A percentile compares a stretch with the other conserved stretches of the same genome.
Evolutionary conservation across 2,113 vertebrate species (phyloP).

Genomic region (Atractosteus spatula): DNA sequence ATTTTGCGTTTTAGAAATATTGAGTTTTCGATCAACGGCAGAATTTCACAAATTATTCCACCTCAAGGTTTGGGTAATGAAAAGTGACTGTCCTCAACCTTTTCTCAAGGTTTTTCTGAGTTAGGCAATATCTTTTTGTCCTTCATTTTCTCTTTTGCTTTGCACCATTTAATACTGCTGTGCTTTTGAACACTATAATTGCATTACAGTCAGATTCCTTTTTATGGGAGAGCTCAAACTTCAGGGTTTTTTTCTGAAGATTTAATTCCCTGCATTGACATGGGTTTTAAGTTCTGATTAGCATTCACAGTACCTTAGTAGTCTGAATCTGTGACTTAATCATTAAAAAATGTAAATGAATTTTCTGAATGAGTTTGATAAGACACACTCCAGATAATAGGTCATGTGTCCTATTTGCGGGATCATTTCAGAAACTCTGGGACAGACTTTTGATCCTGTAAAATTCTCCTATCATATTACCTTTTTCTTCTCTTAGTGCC

Average conservation of each 20-base stretch:
- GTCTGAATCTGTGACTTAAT: background rate
- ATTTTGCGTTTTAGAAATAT: background rate
- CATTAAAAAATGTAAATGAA: slow-evolving; percentile 1
- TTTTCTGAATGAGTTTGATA: background rate
- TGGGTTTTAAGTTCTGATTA: background rate
- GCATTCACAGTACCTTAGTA: background rate
- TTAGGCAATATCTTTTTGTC: background rate
- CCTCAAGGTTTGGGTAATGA: background rate
- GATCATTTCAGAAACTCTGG: background rate
- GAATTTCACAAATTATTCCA: background rate
- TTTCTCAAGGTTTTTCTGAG: slow-evolving; percentile 26
- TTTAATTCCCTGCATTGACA: background rate
- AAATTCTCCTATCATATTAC: background rate
- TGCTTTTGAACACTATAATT: background rate
- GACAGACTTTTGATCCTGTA: slow-evolving; percentile 6
- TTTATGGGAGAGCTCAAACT: background rate
- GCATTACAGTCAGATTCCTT: background rate
- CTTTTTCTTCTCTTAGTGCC: background rate
- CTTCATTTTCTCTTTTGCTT: background rate
- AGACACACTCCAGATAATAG: background rate
- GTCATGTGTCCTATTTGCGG: background rate
- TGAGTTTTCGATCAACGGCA: background rate
- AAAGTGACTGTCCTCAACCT: background rate
- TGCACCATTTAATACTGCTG: background rate
- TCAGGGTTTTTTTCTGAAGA: background rate